Percentiles rank a stretch among this genome's conserved stretches.
phyloP scores from a whole-genome alignment of 1,140 invertebrate genomes.

The Drosophila bocqueti region DNA sequence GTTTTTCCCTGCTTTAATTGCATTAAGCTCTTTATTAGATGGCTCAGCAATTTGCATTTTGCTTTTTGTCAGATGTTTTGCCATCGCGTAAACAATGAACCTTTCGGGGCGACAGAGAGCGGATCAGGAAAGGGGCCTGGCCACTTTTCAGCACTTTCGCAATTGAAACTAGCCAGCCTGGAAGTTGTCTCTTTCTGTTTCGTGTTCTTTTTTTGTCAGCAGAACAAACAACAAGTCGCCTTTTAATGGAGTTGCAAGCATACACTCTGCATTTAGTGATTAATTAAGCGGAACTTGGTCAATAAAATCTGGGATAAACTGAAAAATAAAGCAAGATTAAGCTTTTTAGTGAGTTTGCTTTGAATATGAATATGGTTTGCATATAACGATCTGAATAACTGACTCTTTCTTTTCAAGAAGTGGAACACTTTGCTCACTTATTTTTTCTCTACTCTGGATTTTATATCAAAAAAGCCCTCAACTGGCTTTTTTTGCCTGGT shows the following conservation, averaged over 20 bases:
- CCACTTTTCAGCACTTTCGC: slow-evolving; percentile 18
- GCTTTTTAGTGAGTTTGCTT: background rate
- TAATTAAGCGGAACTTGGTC: slow-evolving; percentile 29
- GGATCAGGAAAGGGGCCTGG: background rate
- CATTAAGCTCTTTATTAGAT: slow-evolving; percentile 75
- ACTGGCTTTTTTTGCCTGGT: too few species aligned
- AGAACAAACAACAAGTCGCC: slow-evolving; percentile 14
- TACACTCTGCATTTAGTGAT: slow-evolving; percentile 34
- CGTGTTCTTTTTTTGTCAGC: background rate
- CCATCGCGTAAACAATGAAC: slow-evolving; percentile 27
- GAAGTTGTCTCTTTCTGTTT: slow-evolving; percentile 11
- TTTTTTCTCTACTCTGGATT: too few species aligned
- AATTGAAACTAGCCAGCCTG: slow-evolving; percentile 22
- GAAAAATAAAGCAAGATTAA: background rate
- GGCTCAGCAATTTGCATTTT: slow-evolving; percentile 68
- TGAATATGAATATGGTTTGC: background rate
- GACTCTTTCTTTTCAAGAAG: background rate
- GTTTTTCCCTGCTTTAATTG: slow-evolving; percentile 48
- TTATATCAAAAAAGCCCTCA: too few species aligned
- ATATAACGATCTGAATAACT: background rate
- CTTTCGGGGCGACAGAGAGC: too few species aligned
- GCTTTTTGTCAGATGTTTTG: slow-evolving; percentile 62
- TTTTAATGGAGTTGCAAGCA: slow-evolving; percentile 33
- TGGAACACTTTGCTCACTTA: too few species aligned
- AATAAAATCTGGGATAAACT: background rate